Evolutionary conservation across 92 coral and sea anemone genomes (phyloP).

Genomic region (Zoanthus gigantus): DNA sequence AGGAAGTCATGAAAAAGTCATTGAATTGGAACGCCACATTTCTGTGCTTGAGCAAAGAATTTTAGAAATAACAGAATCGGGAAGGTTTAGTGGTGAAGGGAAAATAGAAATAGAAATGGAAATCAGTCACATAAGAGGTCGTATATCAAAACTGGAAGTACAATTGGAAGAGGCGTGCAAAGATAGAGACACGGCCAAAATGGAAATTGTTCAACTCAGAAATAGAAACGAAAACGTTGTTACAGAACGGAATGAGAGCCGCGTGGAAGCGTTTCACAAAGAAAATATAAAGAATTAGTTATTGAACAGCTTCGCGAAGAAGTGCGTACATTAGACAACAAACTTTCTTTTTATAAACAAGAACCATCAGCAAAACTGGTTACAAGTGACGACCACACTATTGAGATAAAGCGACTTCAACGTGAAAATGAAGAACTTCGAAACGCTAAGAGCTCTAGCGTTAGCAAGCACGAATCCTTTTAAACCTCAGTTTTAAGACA

Average conservation of each 20-base stretch:
- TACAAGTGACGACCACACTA: background rate
- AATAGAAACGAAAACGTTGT: constrained; percentile 3
- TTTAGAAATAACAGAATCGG: constrained; percentile 42
- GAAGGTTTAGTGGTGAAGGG: constrained; percentile 44
- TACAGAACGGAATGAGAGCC: constrained; percentile 42
- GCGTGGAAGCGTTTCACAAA: constrained; percentile 72
- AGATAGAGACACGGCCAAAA: constrained; percentile 48
- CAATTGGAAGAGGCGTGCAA: constrained; percentile 40
- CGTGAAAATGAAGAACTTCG: constrained; percentile 23
- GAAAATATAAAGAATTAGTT: constrained; percentile 76
- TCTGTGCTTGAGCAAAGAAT: constrained; percentile 50
- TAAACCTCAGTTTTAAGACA: constrained; percentile 52
- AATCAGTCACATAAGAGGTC: constrained; percentile 53
- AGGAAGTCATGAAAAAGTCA: constrained; percentile 26
- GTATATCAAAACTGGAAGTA: constrained; percentile 56
- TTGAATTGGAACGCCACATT: constrained; percentile 46
- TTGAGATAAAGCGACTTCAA: constrained; percentile 9
- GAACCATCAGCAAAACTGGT: constrained; percentile 22
- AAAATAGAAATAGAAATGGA: constrained; percentile 50
- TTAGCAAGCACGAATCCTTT: constrained; percentile 45
- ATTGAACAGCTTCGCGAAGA: constrained; percentile 83
- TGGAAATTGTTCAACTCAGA: constrained; percentile 27
- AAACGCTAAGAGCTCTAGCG: constrained; percentile 21
- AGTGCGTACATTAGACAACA: constrained; percentile 75
- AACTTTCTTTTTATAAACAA: constrained; percentile 69